A percentile compares a stretch with the other conserved stretches of the same genome.
These are phyloP conservation scores for Orientallactaga bullata DNA, from an alignment of 2,113 vertebrate genomes.

Conservation along the genomic window DNA sequence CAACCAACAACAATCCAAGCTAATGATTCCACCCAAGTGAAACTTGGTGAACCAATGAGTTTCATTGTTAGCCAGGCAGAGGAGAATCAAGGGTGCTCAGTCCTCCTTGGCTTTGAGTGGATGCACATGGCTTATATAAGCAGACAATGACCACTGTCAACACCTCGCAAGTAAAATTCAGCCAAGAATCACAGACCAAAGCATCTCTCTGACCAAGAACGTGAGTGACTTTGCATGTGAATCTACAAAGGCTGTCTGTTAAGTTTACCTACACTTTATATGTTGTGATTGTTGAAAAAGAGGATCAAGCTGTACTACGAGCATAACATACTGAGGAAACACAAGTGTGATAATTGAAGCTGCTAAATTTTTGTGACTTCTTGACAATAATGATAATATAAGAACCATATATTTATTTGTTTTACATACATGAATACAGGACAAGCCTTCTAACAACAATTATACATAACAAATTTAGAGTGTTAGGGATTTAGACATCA, in stretches of 20 bases:
- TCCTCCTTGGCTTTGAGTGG: not conserved
- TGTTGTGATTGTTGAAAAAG: not conserved
- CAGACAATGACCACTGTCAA: not conserved
- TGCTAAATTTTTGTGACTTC: not conserved
- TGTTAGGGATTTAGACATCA: not conserved
- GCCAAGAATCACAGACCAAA: not conserved
- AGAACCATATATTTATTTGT: not conserved
- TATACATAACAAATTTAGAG: not conserved
- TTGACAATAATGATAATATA: not conserved
- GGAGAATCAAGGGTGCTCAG: not conserved
- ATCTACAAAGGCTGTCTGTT: not conserved
- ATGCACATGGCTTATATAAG: fast-evolving
- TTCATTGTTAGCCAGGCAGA: not conserved
- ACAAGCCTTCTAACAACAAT: not conserved
- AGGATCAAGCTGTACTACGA: not conserved
- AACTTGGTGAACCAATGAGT: no score
- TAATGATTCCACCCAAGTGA: no score
- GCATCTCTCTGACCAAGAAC: not conserved
- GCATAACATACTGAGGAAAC: not conserved
- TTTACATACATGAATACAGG: not conserved
- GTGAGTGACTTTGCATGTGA: not conserved
- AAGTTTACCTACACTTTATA: not conserved
- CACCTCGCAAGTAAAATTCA: not conserved
- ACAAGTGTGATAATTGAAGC: not conserved
- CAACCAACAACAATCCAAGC: no score